Evolutionary conservation across 2,888 invertebrate genomes (phyloP).

Genomic region (Drosophila picticornis): DNA sequence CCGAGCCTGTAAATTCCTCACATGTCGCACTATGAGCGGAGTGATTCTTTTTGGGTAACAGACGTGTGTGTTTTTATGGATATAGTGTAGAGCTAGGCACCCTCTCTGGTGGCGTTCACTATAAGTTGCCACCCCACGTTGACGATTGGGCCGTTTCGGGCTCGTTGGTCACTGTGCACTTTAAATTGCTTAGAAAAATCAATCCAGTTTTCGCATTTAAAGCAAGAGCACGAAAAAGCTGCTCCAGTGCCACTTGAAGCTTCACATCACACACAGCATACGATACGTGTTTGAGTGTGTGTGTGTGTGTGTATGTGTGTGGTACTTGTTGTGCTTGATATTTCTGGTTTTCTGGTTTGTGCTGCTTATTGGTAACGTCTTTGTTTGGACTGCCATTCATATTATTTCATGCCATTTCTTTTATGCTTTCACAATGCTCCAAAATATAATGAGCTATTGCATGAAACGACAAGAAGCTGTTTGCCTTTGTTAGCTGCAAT

Average conservation of each 20-base stretch:
- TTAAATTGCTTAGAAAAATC: conserved; percentile 81
- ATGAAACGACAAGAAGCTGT: conserved; percentile 29
- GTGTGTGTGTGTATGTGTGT: conserved; percentile 22
- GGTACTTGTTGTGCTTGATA: conserved; percentile 33
- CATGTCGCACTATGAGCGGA: conserved; percentile 17
- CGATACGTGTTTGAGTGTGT: conserved; percentile 15
- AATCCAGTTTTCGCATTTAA: conserved; percentile 65
- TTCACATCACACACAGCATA: conserved; percentile 42
- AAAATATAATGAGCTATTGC: conserved; percentile 1
- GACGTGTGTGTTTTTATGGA: conserved; percentile 10
- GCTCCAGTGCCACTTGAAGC: conserved; percentile 51
- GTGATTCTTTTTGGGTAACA: not conserved
- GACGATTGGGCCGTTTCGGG: not conserved
- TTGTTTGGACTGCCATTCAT: conserved; percentile 43
- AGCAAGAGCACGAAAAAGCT: conserved; percentile 29
- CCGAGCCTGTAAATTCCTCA: conserved; percentile 39
- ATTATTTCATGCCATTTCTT: conserved; percentile 23
- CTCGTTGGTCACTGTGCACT: conserved; percentile 53
- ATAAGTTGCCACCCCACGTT: conserved; percentile 6
- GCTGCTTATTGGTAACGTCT: conserved; percentile 47
- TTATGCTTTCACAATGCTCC: conserved; percentile 38
- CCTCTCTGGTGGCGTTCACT: not conserved
- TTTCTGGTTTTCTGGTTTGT: conserved; percentile 14
- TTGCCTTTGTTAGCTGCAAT: conserved; percentile 7
- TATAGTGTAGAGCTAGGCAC: not conserved